A percentile compares a stretch with the other conserved stretches of the same genome.
Evolutionary conservation across 2,888 invertebrate species (phyloP).

Genomic region (Tortricodes alternella): DNA sequence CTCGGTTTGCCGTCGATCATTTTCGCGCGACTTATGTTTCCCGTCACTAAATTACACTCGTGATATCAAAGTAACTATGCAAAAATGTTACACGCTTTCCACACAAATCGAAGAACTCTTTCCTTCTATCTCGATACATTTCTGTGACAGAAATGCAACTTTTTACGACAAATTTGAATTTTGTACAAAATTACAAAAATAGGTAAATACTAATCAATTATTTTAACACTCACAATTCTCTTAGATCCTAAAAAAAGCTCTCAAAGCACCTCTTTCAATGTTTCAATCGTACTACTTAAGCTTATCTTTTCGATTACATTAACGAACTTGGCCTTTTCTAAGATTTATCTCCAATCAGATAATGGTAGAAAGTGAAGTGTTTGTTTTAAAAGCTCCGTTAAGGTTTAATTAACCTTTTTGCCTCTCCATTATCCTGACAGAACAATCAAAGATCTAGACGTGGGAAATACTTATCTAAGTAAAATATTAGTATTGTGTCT

Average conservation of each 20-base stretch:
- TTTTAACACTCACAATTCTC: not conserved
- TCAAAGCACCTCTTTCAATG: slow-evolving; percentile 1
- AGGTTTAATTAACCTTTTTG: slow-evolving; percentile 20
- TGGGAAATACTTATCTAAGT: slow-evolving; percentile 11
- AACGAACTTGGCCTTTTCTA: slow-evolving; percentile 10
- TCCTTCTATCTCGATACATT: no score
- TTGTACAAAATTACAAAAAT: no score
- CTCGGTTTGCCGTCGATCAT: no score
- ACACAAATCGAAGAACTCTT: no score
- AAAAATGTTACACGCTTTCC: no score
- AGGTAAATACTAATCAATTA: no score
- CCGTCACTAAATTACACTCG: no score
- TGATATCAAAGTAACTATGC: no score
- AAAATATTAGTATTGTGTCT: slow-evolving; percentile 16
- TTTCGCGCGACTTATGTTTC: no score
- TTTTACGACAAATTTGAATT: no score
- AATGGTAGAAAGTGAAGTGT: slow-evolving; percentile 20
- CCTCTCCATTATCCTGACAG: slow-evolving; percentile 18
- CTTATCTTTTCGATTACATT: slow-evolving; percentile 13
- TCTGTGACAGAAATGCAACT: no score
- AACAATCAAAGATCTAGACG: slow-evolving; percentile 22
- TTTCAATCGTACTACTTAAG: not conserved
- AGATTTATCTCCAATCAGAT: slow-evolving; percentile 14
- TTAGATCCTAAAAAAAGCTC: not conserved
- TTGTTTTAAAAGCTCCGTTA: slow-evolving; percentile 18